These are phyloP conservation scores for Phengaris arion DNA, from an alignment of 2,888 invertebrate genomes.

Conservation along the genomic window DNA sequence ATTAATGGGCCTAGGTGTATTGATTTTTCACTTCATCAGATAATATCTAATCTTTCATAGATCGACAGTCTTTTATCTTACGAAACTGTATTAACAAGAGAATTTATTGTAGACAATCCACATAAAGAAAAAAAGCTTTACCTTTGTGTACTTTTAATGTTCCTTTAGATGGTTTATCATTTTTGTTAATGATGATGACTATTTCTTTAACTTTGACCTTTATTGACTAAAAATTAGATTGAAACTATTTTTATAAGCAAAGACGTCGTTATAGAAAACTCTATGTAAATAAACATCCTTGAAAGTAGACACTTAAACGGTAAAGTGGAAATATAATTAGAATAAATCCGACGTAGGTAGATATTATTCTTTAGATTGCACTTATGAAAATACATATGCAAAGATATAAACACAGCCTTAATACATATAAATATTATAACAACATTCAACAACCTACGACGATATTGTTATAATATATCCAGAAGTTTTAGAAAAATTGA, in stretches of 20 bases:
- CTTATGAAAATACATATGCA: neutral
- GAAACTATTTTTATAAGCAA: constrained; percentile 45
- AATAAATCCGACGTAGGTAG: neutral
- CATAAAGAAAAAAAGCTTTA: neutral
- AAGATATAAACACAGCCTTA: neutral
- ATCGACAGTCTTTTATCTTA: constrained; percentile 4
- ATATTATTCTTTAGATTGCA: neutral
- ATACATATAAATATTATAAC: neutral
- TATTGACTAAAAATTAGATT: neutral
- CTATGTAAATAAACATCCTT: constrained; percentile 15
- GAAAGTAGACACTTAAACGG: neutral
- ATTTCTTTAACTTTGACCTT: constrained; percentile 20
- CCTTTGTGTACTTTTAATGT: neutral
- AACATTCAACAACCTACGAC: neutral
- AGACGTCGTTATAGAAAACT: constrained; percentile 27
- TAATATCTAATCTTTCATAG: constrained; percentile 12
- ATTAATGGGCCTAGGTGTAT: neutral
- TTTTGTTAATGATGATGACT: neutral
- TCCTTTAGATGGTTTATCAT: neutral
- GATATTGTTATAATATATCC: neutral
- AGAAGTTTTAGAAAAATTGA: constrained; percentile 35
- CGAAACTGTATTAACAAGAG: neutral
- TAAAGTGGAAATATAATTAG: neutral
- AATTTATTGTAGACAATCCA: constrained; percentile 13
- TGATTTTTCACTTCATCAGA: constrained; percentile 9